Evolutionary conservation across 2,797 vertebrate species (phyloP).

Genomic region (Momotus momota): DNA sequence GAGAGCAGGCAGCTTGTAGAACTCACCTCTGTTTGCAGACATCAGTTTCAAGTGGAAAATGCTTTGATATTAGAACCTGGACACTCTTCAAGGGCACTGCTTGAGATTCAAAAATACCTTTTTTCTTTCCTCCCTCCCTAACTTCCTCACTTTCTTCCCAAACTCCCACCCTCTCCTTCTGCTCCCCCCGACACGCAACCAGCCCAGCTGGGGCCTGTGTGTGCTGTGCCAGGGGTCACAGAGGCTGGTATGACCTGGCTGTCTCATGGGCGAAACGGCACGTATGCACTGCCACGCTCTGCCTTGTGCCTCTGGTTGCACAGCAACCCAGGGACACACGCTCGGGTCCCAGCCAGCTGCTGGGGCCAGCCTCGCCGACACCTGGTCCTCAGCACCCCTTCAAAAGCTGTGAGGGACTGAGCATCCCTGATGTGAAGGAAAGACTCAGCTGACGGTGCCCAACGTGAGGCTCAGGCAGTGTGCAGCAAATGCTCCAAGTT

Average conservation of each 20-base stretch:
- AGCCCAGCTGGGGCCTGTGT: not conserved
- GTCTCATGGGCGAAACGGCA: not conserved
- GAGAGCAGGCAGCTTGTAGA: not conserved
- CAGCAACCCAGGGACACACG: slow-evolving; percentile 22
- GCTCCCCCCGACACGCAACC: accelerated
- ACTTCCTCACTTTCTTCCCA: not conserved
- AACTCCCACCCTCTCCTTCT: accelerated
- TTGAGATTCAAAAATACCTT: not conserved
- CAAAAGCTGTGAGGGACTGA: not conserved
- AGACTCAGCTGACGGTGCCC: not conserved
- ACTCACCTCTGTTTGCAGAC: not conserved
- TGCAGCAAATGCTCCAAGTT: slow-evolving; percentile 48
- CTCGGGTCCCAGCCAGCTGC: slow-evolving; percentile 1
- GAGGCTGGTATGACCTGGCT: not conserved
- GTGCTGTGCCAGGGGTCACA: not conserved
- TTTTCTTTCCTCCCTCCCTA: not conserved
- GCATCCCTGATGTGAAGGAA: slow-evolving; percentile 34
- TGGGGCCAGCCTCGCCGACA: not conserved
- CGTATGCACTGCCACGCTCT: not conserved
- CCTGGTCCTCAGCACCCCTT: not conserved
- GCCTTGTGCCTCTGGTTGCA: slow-evolving; percentile 7
- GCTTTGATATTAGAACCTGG: not conserved
- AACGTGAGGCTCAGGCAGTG: not conserved
- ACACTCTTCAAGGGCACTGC: not conserved
- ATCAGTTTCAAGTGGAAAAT: not conserved